Base-by-base conservation (phyloP, 30 jellyfish, hydroid and myxozoan genomes). In the Hydractinia echinata region DNA sequence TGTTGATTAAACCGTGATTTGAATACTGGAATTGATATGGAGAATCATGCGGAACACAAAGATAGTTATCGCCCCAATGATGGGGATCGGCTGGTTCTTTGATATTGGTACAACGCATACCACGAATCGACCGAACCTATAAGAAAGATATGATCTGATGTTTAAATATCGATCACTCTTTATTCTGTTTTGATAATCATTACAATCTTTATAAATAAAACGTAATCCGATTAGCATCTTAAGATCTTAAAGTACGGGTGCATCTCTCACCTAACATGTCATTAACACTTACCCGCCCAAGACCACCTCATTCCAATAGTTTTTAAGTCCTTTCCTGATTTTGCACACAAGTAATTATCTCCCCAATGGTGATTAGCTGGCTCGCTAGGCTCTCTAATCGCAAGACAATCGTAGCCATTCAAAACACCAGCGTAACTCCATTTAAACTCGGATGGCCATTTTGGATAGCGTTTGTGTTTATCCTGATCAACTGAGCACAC, bases 51-150 rank as follows among this genome's bases (percentile, higher is more conserved):
- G 81, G 81, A 71, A 71, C 81, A 71, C 81, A 71, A 30, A 71
- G 44, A 71, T 19, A 19, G 66, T 71, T 71, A 71, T 71, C 81
- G 10, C 67, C 81, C 81, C 81, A 71, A 15, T 71, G 67, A 58
- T 71, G 61, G 0, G 81, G 81, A 7, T 71, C 81, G 1, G 81
- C 55, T 0, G 81, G 81, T 7, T 71, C 81, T 15, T n/a, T 52
- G 52, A 71, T 60, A 71, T 50, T 30, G 67, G 60, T 71, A 15
- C 81, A 71, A 7, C 81, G 55, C 81, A 71, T 71, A 15, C 61
- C 61, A 0, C 8, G 30, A 1, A 71, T 71, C n/a, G n/a, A n/a
- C n/a, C 4, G 81, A 1, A 5, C 81, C 81, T 71, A 4, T 7
- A 71, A n/a, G n/a, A 71, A 19, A 3, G 3, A 71, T 30, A 30